Percentiles rank a stretch among this genome's conserved stretches.
These are phyloP conservation scores for Diphyllodes magnificus DNA, from an alignment of 2,113 vertebrate species.

Conservation along the genomic window DNA sequence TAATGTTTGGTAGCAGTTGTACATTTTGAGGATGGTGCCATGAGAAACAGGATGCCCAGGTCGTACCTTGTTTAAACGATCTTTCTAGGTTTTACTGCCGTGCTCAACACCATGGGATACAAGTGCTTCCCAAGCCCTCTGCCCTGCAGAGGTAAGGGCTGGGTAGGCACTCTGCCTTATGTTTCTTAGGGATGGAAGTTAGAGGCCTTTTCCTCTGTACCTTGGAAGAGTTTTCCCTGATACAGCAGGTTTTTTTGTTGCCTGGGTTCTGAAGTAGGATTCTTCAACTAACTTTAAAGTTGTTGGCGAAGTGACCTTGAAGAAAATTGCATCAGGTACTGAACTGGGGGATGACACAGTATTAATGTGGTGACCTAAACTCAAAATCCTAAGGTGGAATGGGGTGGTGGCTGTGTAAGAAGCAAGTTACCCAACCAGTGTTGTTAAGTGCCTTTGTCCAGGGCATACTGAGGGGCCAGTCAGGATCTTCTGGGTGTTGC, in stretches of 20 bases:
- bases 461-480: neutral
- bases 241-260: neutral
- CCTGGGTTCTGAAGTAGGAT: neutral
- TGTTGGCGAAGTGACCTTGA: neutral
- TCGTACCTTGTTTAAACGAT: neutral
- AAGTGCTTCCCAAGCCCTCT: neutral
- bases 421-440: neutral
- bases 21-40: neutral
- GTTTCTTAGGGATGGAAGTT: neutral
- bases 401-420: neutral
- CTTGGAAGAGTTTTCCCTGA: neutral
- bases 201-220: neutral
- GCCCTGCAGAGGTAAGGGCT: neutral
- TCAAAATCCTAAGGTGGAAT: neutral
- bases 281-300: neutral
- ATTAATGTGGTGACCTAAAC: neutral
- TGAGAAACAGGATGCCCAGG: conserved; percentile 19
- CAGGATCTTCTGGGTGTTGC: neutral
- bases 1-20: neutral
- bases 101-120: neutral
- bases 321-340: neutral
- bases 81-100: neutral
- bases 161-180: neutral
- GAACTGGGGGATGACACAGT: neutral
- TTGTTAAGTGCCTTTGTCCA: neutral